Evolutionary conservation across 1,140 invertebrate species (phyloP).

Genomic region (Anadara kagoshimensis): DNA sequence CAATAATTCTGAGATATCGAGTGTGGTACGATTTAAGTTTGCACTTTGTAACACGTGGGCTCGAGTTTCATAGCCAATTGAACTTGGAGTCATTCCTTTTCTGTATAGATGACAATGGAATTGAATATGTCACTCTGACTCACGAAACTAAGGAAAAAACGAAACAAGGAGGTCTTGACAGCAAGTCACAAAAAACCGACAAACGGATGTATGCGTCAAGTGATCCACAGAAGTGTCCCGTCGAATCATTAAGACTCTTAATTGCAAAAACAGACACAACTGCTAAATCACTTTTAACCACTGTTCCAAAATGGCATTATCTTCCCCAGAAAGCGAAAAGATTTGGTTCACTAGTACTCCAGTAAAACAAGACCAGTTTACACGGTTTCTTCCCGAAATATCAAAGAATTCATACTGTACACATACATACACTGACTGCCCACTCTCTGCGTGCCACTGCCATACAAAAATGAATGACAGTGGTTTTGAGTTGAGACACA

Average conservation of each 20-base stretch:
- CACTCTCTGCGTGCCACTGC: slow-evolving; percentile 17
- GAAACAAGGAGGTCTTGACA: slow-evolving; percentile 15
- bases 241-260: background rate
- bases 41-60: slow-evolving; percentile 15
- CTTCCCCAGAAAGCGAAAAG: no score
- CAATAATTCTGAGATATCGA: slow-evolving; percentile 8
- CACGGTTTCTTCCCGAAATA: slow-evolving; percentile 22
- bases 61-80: slow-evolving; percentile 32
- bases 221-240: background rate
- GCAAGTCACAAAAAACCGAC: slow-evolving; percentile 4
- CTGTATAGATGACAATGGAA: slow-evolving; percentile 8
- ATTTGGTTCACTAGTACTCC: no score
- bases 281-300: slow-evolving; percentile 3
- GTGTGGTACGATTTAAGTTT: slow-evolving; percentile 25
- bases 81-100: slow-evolving; percentile 8
- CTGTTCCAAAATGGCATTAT: slow-evolving; percentile 3
- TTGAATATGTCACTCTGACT: slow-evolving; percentile 8
- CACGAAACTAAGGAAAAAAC: slow-evolving; percentile 31
- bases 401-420: slow-evolving; percentile 18
- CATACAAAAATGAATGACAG: slow-evolving; percentile 27
- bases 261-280: slow-evolving; percentile 4
- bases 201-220: slow-evolving; percentile 11
- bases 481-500: slow-evolving; percentile 19
- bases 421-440: slow-evolving; percentile 20
- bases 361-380: no score